Conservation (phyloP, 2,797 vertebrate species). For the Cyprinodon diabolis region DNA sequence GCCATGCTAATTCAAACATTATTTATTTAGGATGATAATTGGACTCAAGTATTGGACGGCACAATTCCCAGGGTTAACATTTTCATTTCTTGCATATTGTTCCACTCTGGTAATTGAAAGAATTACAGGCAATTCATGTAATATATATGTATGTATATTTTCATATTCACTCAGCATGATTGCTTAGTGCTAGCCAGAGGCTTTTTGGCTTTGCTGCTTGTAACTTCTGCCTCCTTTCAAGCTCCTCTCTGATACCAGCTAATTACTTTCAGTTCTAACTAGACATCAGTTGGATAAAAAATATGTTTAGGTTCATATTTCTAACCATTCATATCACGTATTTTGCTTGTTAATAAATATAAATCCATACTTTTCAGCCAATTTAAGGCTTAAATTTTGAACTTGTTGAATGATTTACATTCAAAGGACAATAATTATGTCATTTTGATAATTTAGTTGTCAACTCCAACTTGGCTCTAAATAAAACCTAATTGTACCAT, state of each 20-base stretch:
- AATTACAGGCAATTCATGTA: constrained; percentile 15
- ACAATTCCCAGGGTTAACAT: constrained; percentile 15
- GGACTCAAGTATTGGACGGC: not conserved
- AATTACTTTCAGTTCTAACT: not conserved
- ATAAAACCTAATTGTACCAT: not conserved
- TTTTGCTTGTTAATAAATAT: not conserved
- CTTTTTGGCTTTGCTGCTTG: not conserved
- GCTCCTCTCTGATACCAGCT: not conserved
- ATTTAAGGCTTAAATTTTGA: not conserved
- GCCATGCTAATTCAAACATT: constrained; percentile 2
- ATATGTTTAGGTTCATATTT: not conserved
- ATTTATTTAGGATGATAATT: constrained; percentile 12
- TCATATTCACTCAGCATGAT: constrained; percentile 24
- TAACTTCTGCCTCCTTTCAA: constrained; percentile 14
- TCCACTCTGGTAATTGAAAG: constrained; percentile 15
- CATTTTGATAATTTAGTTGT: not conserved
- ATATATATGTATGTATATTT: constrained; percentile 1
- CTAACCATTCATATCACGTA: not conserved
- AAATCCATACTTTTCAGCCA: not conserved
- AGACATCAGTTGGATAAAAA: not conserved
- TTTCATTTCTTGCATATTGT: constrained; percentile 21
- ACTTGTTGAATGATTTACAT: not conserved
- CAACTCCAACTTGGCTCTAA: not conserved
- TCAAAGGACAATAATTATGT: not conserved
- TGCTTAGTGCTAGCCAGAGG: constrained; percentile 22